Evolutionary conservation across 1,140 invertebrate genomes (phyloP), one percentile per base, ranked within the genome.

Genomic region (Hydropsyche tenuis): DNA sequence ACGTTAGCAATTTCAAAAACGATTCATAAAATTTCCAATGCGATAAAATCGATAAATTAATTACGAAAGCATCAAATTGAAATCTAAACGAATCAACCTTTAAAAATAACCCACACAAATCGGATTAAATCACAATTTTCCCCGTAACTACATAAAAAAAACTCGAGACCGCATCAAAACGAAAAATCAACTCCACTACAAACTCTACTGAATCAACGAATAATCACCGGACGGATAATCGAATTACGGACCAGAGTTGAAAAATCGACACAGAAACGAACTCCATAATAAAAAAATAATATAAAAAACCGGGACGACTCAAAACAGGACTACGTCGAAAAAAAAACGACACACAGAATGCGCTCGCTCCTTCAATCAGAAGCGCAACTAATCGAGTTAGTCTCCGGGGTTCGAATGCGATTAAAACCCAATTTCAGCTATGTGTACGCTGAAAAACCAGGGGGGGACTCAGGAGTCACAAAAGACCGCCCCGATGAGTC

Each of bases 361-460:
- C 65, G 12, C 60, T 12, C 46, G 45, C 18, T 23, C 4, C 23
- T 74, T 70, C 73, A 75, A 77, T 77, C 76, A 77, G 76, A 73
- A 74, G 66, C 73, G 76, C 76, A 70, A 60, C 76, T 77, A 77
- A 77, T 77, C 73, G 76, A 77, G 76, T 77, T 77, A 74, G 76
- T 77, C 76, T 65, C 56, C 11, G 76, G 76, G 75, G 73, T 74
- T 56, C 73, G 69, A 77, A 77, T 65, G 46, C 76, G 76, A 77
- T 77, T 77, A 77, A 77, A 77, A 77, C 73, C 73, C 73, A 77
- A 77, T 77, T 77, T 69, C 45, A 64, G 43, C 20, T 23, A 69
- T 27, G 69, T 46, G 53, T 37, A 69, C 30, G 72, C 43, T 16
- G 46, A 73, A 69, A 53, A 74, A 77, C 48, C 43, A 16, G 45